These are phyloP conservation scores for Drosophila sp. DNA, from an alignment of 1,140 invertebrate genomes.

Conservation along the genomic window DNA sequence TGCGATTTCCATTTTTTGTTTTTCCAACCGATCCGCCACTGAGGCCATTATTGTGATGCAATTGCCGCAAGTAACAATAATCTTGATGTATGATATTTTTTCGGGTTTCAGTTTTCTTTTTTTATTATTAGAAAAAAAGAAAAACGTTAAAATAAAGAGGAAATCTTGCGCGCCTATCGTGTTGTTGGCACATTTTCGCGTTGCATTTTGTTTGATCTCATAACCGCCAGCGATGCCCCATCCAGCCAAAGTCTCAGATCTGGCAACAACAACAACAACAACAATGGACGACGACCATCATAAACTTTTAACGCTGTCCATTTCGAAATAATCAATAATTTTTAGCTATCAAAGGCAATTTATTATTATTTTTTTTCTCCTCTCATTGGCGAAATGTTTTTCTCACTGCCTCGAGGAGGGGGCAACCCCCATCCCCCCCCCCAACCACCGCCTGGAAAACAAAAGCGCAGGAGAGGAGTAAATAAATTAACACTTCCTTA, in stretches of 20 bases:
- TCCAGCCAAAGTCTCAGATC: slow-evolving; percentile 1
- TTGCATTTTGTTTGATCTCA: slow-evolving; percentile 71
- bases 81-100: slow-evolving; percentile 77
- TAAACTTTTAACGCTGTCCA: slow-evolving; percentile 79
- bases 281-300: slow-evolving; percentile 48
- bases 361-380: slow-evolving; percentile 64
- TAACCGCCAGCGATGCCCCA: slow-evolving; percentile 73
- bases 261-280: slow-evolving; percentile 35
- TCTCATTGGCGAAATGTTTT: slow-evolving; percentile 30
- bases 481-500: slow-evolving; percentile 82
- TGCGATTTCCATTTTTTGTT: slow-evolving; percentile 71
- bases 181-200: slow-evolving; percentile 79
- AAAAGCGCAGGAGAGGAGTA: slow-evolving; percentile 47
- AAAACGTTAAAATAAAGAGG: slow-evolving; percentile 63
- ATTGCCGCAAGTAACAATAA: slow-evolving; percentile 81
- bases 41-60: slow-evolving; percentile 78
- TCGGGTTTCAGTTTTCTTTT: slow-evolving; percentile 25
- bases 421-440: neutral
- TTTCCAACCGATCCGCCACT: slow-evolving; percentile 24
- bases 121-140: slow-evolving; percentile 69
- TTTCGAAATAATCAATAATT: slow-evolving; percentile 82
- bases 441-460: neutral
- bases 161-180: slow-evolving; percentile 76
- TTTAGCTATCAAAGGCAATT: slow-evolving; percentile 79
- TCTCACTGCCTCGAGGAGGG: slow-evolving; percentile 23